These are phyloP conservation scores for Tetraneura akinire DNA, from an alignment of 1,140 invertebrate species.

Conservation along the genomic window DNA sequence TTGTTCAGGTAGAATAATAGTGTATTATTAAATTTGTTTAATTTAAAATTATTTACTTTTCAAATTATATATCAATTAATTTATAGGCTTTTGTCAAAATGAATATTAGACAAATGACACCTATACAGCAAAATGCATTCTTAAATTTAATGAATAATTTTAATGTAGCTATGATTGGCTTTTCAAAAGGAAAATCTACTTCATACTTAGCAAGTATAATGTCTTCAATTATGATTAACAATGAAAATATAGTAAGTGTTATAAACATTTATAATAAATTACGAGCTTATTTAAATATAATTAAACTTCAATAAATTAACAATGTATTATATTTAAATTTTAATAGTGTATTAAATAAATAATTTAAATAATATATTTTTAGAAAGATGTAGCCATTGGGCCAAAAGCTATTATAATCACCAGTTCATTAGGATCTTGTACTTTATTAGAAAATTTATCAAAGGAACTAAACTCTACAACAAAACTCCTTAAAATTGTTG, in stretches of 20 bases:
- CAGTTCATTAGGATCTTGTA: conserved; percentile 33
- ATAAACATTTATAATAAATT: no score
- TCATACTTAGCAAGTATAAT: conserved; percentile 28
- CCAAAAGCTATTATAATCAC: conserved; percentile 34
- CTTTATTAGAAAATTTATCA: neutral
- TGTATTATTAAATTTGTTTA: neutral
- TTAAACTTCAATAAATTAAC: no score
- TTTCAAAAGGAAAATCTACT: conserved; percentile 44
- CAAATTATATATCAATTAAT: neutral
- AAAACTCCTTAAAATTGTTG: conserved; percentile 3
- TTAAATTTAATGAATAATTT: conserved; percentile 14
- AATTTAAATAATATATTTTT: neutral
- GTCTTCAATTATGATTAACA: conserved; percentile 31
- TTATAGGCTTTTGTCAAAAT: conserved; percentile 29
- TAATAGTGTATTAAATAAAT: no score
- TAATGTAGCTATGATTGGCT: conserved; percentile 27
- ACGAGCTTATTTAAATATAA: no score
- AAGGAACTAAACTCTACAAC: neutral
- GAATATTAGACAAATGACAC: conserved; percentile 14
- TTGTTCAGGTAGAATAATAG: conserved; percentile 13
- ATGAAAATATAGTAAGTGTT: conserved; percentile 1
- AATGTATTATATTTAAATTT: no score
- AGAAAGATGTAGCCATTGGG: neutral
- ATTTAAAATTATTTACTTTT: neutral
- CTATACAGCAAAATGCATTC: conserved; percentile 32